phyloP scores from a whole-genome alignment of 2,888 invertebrate genomes.

The Steromphala cineraria region DNA sequence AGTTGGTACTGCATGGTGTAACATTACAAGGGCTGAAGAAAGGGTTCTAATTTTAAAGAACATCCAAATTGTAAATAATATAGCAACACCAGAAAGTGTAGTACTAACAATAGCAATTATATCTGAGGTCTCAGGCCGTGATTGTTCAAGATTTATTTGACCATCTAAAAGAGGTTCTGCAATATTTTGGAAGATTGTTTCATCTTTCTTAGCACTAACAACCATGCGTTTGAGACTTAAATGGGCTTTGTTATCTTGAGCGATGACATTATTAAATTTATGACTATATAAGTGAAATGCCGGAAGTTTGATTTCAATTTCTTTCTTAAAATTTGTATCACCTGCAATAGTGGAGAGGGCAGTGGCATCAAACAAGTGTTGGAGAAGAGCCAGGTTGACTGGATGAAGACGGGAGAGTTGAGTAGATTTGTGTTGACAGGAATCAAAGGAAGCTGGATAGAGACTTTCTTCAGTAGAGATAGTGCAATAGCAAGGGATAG shows the following conservation, averaged over 20 bases:
- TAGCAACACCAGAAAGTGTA: neutral
- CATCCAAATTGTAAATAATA: neutral
- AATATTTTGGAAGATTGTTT: neutral
- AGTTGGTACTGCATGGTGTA: neutral
- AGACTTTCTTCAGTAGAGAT: neutral
- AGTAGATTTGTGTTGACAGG: neutral
- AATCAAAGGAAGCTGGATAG: neutral
- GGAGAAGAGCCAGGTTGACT: neutral
- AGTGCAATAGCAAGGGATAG: neutral
- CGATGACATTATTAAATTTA: neutral
- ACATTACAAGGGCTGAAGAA: neutral
- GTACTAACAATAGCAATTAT: neutral
- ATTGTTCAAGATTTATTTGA: neutral
- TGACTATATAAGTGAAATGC: neutral
- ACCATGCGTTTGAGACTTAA: neutral
- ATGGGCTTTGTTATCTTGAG: neutral
- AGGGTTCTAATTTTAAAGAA: neutral
- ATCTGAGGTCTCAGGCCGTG: neutral
- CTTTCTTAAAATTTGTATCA: neutral
- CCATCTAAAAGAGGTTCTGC: neutral
- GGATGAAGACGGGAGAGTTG: neutral
- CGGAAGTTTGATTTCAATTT: neutral
- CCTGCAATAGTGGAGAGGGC: neutral
- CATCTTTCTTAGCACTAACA: neutral
- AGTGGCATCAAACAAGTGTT: neutral